Conservation (phyloP, 2,797 vertebrate species). For the Cephalopachus bancanus region DNA sequence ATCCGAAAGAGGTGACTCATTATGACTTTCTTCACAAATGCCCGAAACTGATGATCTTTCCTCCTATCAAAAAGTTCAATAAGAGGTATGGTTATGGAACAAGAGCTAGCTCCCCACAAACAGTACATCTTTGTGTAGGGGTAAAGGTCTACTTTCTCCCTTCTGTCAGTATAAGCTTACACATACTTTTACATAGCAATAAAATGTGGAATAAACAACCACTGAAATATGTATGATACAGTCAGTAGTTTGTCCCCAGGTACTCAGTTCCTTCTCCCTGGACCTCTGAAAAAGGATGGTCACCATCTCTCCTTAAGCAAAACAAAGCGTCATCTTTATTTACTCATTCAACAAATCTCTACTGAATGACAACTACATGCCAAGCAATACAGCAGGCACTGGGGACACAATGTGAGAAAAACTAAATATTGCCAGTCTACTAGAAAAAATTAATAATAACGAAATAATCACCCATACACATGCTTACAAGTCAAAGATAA, state of each 20-base stretch:
- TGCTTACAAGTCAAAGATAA: neutral
- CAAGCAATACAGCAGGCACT: neutral
- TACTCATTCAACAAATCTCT: conserved; percentile 3
- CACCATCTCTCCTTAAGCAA: neutral
- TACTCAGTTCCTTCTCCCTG: neutral
- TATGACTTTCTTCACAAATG: conserved; percentile 69
- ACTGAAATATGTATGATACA: neutral
- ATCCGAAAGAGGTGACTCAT: conserved; percentile 53
- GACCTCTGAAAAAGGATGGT: neutral
- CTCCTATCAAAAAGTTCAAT: conserved; percentile 79
- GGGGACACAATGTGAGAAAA: neutral
- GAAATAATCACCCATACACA: conserved; percentile 38
- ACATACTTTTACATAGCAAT: conserved; percentile 3
- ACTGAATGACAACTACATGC: neutral
- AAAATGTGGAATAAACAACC: neutral
- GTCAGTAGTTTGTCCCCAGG: neutral
- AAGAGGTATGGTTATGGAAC: neutral
- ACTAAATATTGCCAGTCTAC: neutral
- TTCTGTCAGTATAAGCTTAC: neutral
- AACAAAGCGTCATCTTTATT: conserved; percentile 40
- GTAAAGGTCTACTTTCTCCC: neutral
- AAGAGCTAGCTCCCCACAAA: neutral
- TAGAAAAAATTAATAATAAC: conserved; percentile 11
- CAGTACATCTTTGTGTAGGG: neutral
- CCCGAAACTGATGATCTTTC: conserved; percentile 60